phyloP scores from a whole-genome alignment of 2,797 vertebrate genomes.

The Syngnathus acus region DNA sequence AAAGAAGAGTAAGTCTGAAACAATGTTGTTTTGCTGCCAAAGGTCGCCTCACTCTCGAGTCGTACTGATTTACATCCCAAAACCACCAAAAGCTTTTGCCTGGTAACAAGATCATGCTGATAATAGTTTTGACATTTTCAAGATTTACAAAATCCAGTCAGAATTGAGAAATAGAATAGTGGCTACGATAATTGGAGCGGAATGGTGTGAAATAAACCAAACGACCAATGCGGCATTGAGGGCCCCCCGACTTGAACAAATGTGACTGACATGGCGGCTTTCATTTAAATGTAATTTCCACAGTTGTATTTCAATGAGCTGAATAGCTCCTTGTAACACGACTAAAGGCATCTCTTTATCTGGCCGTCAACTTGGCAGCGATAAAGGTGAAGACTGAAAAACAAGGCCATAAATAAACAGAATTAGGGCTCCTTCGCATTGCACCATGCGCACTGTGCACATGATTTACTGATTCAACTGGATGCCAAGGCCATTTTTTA shows the following conservation, averaged over 20 bases:
- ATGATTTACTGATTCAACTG: slow-evolving; percentile 36
- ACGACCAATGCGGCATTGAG: slow-evolving; percentile 13
- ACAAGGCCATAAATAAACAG: slow-evolving; percentile 53
- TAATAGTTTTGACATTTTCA: neutral
- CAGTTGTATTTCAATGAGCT: slow-evolving; percentile 51
- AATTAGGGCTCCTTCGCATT: slow-evolving; percentile 30
- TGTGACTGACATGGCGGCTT: slow-evolving; percentile 30
- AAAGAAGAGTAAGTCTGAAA: neutral
- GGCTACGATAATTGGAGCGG: neutral
- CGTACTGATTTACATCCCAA: slow-evolving; percentile 1
- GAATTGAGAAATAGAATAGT: neutral
- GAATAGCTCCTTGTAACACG: slow-evolving; percentile 53
- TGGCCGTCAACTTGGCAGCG: slow-evolving; percentile 41
- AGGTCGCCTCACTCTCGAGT: neutral
- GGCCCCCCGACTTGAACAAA: slow-evolving; percentile 25
- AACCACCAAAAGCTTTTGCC: neutral
- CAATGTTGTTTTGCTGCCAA: slow-evolving; percentile 4
- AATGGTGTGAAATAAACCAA: neutral
- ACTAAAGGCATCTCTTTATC: slow-evolving; percentile 50
- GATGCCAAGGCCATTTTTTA: slow-evolving; percentile 35
- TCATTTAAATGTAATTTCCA: slow-evolving; percentile 48
- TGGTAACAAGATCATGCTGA: neutral
- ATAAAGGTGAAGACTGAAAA: slow-evolving; percentile 46
- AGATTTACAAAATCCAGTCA: neutral
- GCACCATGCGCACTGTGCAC: slow-evolving; percentile 19